Evolutionary conservation across 2,113 vertebrate species (phyloP), one percentile per base, ranked within the genome.

Genomic region (Hydrochoerus hydrochaeris): DNA sequence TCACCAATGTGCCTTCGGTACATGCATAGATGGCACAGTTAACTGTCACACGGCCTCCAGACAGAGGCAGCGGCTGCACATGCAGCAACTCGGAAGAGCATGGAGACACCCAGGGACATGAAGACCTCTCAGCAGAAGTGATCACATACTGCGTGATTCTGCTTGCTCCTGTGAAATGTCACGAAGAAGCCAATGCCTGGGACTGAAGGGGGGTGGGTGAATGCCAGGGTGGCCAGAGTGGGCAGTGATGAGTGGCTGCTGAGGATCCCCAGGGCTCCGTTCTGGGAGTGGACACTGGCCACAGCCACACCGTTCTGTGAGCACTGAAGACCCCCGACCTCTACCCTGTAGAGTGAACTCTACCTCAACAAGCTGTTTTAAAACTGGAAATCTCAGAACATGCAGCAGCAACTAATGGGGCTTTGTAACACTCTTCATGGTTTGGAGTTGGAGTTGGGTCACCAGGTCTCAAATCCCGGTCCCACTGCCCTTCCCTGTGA

Each of bases 251-350:
- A 69, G 30, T 13, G 3, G 6, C 62, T 49, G 73, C n/a, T 32
- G 1, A 2, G 3, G 20, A 24, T 9, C 7, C 5, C 3, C 2
- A 24, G 5, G 14, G 65, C n/a, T 54, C 28, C 7, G 13, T 67
- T 57, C 73, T 58, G 30, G 26, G 35, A 35, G 78, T 46, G 85
- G 41, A 62, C 5, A 3, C 0, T 13, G 28, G 32, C 60, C 60
- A 28, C 8, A 19, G 60, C 60, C 60, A 62, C 6, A 49, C 24
- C 24, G 24, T 11, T 52, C 82, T 32, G 44, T 63, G 20, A 10
- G 41, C 28, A 11, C 69, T 30, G 14, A 32, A 62, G 63, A 52
- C 30, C 19, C 26, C 49, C 28, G 30, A 85, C 10, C 11, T n/a
- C 16, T 67, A 30, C 3, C 2, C 58, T 6, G 17, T 28, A 7